Evolutionary conservation across 2,797 vertebrate species (phyloP), one percentile per base, ranked within the genome.

Genomic region (Pangasius sanitwongsei): DNA sequence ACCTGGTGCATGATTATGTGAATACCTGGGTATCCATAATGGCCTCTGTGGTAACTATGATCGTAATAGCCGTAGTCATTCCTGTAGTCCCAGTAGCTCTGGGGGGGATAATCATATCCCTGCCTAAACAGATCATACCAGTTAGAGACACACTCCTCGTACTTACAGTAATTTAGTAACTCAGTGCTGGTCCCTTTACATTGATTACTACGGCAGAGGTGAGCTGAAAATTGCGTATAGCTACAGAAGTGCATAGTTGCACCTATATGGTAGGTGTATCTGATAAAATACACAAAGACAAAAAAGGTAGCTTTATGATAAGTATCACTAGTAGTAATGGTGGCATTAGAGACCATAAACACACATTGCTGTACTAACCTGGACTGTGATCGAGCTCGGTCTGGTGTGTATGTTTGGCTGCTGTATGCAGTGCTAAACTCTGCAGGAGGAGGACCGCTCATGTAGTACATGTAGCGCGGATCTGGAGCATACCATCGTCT

Each of bases 31-130:
- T 81, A 91, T 74, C 83, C 92, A 23, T 92, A 92, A 72, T 94
- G 94, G 74, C 93, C 92, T 93, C 92, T 92, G 86, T 95, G 94
- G 89, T 94, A 94, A 89, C 93, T 91, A 2, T 91, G 89, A 44
- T 94, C 91, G 80, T 95, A 94, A 88, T 95, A 95, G 50, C 90
- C 41, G 7, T 96, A 95, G 87, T 92, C 92, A 34, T 96, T 95
- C 89, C 94, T 89, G 7, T 95, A 94, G 87, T 92, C 93, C 90
- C 94, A 92, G 44, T 95, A 94, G 83, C 91, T 93, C 89, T 94
- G 93, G 2, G 93, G 91, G 0, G 89, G 87, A 31, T 96, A 96
- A 90, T 97, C 95, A 67, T 95, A 95, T 0, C 93, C 95, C 77
- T 95, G 94, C 91, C 98, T 99, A 92, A 84, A 87, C 20, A 87